Evolutionary conservation across 2,797 vertebrate species (phyloP), one percentile per base, ranked within the genome.

Genomic region (Myoxocephalus aenaeus): DNA sequence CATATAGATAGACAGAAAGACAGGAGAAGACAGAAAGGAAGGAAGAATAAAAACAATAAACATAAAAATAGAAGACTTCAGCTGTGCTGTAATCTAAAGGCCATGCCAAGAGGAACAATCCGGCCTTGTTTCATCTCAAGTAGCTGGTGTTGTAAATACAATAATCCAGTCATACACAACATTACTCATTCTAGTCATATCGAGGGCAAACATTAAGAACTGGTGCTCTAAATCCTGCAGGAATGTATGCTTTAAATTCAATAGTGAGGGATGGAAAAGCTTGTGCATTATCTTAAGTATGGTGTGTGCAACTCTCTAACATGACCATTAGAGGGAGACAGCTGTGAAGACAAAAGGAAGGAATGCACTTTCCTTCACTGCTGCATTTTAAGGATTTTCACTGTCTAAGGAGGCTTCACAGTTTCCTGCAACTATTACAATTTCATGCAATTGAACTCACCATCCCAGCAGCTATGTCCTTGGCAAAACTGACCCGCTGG

Each of bases 391-490:
- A 50, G 0, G 7, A 1, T 14, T 51, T 48, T 25, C 1, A 67
- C 15, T n/a, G 1, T n/a, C 50, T 51, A 3, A 36, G 15, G 62
- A 46, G 25, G 25, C 25, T 46, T 29, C 12, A 40, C 7, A n/a
- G 36, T 53, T n/a, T 22, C 22, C 20, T 57, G 3, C 29, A 59
- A 40, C 48, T n/a, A 6, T 7, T 38, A 29, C 2, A 65, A 10
- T 18, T 2, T 18, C 3, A 61, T 18, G 2, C 22, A 18, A 4
- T 54, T 86, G 53, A 75, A 93, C 97, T 94, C 89, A 99, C 98
- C 98, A 99, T 99, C 53, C 98, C 98, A 0, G 97, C 95, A 0
- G 98, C 96, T 0, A 99, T 99, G 90, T 99, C 98, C 87, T 96
- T 98, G 70, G 96, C 98, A 17, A 99, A 98, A 93, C 97, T 97